Base-by-base conservation (phyloP, 2,113 vertebrate genomes). In the Leucopternis melanops region DNA sequence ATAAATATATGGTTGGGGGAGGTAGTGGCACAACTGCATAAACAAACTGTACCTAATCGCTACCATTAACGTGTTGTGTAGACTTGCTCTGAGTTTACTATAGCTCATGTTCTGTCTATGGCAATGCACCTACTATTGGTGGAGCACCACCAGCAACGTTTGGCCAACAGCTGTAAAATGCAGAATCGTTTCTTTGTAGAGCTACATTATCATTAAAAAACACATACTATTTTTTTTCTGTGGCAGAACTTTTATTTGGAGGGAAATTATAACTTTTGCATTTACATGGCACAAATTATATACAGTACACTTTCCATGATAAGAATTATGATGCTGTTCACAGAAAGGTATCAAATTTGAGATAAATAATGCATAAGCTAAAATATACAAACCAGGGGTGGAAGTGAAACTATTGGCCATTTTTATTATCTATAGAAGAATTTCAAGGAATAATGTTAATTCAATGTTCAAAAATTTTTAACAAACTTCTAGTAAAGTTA, bases 401-500 rank as follows among this genome's bases (percentile, higher is more conserved):
- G 31, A 94, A 40, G 94, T 93, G 80, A 95, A 89, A 75, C 84
- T 91, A 93, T 74, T 90, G 82, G 87, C 87, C 86, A 58, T 95
- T 95, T 95, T 97, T 96, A 81, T 96, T 94, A 94, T 86, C 94
- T 96, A 95, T 97, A 95, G 82, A 95, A 97, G 97, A 98, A 94
- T 94, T 97, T 96, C 79, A 98, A 98, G 96, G 98, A 98, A 98
- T 97, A 98, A 97, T 95, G 98, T 98, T 97, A 97, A 97, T 96
- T 95, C 96, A 95, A 96, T 97, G 96, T 98, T 98, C 98, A 98
- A 99, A 99, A 98, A 91, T 75, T 96, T 98, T 95, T 98, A 99
- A 98, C 98, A 98, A 99, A 98, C 97, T 98, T 94, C 95, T 96
- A 97, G 98, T 98, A 98, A 98, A 98, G 97, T 98, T 97, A 98